Conservation (phyloP, 2,888 invertebrate genomes). For the Perizoma flavofasciatum region DNA sequence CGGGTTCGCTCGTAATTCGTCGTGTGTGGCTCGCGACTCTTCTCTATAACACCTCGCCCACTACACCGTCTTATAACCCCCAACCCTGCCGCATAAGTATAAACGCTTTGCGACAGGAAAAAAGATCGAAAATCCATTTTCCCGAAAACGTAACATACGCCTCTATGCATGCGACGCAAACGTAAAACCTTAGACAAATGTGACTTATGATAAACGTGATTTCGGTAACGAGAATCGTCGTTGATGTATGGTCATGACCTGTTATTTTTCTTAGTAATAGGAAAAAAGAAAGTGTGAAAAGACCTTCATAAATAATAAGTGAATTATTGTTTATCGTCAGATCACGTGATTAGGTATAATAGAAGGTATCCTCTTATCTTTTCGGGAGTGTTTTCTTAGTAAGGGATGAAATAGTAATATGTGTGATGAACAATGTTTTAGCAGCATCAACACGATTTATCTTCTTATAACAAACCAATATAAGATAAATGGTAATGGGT, state of each 20-base stretch:
- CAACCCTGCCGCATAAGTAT: conserved; percentile 43
- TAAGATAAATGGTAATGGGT: no score
- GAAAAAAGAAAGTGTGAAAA: conserved; percentile 69
- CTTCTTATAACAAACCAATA: background rate
- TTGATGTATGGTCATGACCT: conserved; percentile 72
- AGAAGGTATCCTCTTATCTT: conserved; percentile 63
- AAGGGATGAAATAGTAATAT: conserved; percentile 57
- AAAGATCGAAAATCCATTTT: conserved; percentile 46
- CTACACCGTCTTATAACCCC: conserved; percentile 50
- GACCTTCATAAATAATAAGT: conserved; percentile 73
- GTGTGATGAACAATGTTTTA: conserved; percentile 30
- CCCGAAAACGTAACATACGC: conserved; percentile 36
- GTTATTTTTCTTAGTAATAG: conserved; percentile 70
- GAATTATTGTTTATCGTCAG: conserved; percentile 79
- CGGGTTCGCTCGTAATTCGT: conserved; percentile 76
- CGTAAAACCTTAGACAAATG: conserved; percentile 79
- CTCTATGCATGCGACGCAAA: conserved; percentile 45
- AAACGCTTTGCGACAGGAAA: conserved; percentile 39
- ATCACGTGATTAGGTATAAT: conserved; percentile 80
- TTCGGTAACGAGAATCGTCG: conserved; percentile 76
- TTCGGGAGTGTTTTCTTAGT: conserved; percentile 72
- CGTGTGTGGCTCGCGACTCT: conserved; percentile 81
- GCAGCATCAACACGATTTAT: conserved; percentile 2
- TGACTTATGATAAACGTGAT: conserved; percentile 83
- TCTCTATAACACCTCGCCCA: conserved; percentile 58